Base-by-base conservation (phyloP, 2,113 vertebrate genomes). In the Uropsilus gracilis region DNA sequence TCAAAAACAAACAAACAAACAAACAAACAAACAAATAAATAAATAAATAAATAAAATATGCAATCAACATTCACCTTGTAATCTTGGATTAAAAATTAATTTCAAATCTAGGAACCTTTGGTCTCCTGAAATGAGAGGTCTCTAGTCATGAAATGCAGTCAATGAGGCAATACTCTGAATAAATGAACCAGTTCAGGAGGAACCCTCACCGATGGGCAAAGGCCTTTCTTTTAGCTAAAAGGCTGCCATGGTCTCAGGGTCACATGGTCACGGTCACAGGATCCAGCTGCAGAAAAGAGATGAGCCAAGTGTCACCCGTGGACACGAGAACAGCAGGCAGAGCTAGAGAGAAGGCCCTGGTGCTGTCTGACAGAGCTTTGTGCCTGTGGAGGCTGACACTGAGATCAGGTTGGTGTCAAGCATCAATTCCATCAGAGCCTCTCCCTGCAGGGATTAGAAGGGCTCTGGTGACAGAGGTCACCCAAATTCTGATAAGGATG, bases 101-200 rank as follows among this genome's bases (percentile, higher is more conserved):
- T 86, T 89, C 18, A 90, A 87, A 69, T 61, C 6, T 80, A 90
- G 30, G 72, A 91, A 77, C 69, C 30, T 32, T 76, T 50, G 39
- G 2, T 11, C 16, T 61, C 7, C 5, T 84, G 24, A 37, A 83
- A 69, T 76, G 26, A 91, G 44, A 89, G 8, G 10, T 37, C 9
- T 2, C 50, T 39, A 18, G 18, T 48, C 32, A 85, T 48, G n/a
- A 81, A 64, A 66, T 73, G 71, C 64, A 66, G 28, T 86, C 61
- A 59, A 48, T 6, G 42, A 2, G 2, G 1, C 46, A 64, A 86
- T 73, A 93, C n/a, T 18, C 42, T 42, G 6, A 10, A 80, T 66
- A 66, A 94, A 83, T 69, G 8, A 83, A 26, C 4, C 5, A 76
- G 17, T 61, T 37, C 10, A 11, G 24, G 9, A 78, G 39, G 1